Evolutionary conservation across 2,888 invertebrate species (phyloP), one percentile per base, ranked within the genome.

Genomic region (Thereva nobilitata): DNA sequence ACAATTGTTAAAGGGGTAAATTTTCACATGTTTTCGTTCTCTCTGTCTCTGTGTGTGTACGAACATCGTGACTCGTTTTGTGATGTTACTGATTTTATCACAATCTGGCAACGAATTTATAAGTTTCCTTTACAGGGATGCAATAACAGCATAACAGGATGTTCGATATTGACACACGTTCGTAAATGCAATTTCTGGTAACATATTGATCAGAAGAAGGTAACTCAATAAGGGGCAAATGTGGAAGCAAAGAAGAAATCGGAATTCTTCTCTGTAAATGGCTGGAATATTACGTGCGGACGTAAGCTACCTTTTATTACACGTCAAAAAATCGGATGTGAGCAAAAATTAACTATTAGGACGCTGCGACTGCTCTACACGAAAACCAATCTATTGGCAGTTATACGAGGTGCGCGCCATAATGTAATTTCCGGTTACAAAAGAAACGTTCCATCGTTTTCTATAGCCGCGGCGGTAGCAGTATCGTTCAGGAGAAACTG

Each of bases 1-100:
- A 59, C 59, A 59, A 59, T 59, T 59, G 59, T 45, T 59, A 38
- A 59, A 47, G 59, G 23, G 23, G 59, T 59, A 45, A 47, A 59
- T 49, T 59, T 59, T 59, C 49, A 38, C 47, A 47, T 23, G 49
- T 59, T 59, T 56, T 44, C 56, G n/a, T n/a, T 23, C 9, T 45
- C 7, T 7, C 5, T 44, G n/a, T 10, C 47, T 10, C 7, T n/a
- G 4, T 12, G 10, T 47, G 47, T 9, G 23, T 4, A 5, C 23
- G 9, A 42, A 12, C 35, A 42, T 44, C 35, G 5, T 4, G 9
- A 5, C 45, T 35, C 8, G 56, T 6, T 44, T 23, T n/a, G 54
- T 40, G 44, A 49, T 49, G 37, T 47, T 59, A 23, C 23, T 59
- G 34, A 47, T 59, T 47, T 59, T 38, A 49, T 38, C 23, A 49